These are phyloP conservation scores for Morpho helenor DNA, from an alignment of 2,888 invertebrate species.

Conservation along the genomic window DNA sequence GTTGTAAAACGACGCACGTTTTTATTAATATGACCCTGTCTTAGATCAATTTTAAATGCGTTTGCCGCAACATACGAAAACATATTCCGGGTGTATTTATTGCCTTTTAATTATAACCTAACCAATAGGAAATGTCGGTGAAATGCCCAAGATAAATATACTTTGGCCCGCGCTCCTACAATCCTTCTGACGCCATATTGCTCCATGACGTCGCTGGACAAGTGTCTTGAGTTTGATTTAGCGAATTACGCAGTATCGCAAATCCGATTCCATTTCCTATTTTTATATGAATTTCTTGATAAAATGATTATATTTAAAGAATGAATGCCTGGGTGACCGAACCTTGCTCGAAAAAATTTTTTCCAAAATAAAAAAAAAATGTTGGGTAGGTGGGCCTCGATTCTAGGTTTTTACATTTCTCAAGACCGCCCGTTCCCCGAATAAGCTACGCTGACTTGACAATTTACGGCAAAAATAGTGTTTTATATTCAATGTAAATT, in stretches of 20 bases:
- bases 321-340: no score
- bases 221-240: constrained; percentile 27
- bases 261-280: constrained; percentile 18
- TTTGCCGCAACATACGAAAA: neutral
- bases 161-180: constrained; percentile 15
- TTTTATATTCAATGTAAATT: no score
- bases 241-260: constrained; percentile 25
- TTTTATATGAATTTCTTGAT: constrained; percentile 19
- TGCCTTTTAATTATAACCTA: constrained; percentile 13
- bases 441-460: no score
- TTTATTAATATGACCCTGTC: constrained; percentile 12
- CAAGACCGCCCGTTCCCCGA: no score
- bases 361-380: no score
- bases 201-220: constrained; percentile 29
- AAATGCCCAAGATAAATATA: constrained; percentile 21
- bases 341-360: no score
- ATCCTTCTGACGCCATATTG: constrained; percentile 23
- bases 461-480: no score
- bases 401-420: no score
- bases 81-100: constrained; percentile 6
- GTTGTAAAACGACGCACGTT: constrained; percentile 2
- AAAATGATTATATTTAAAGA: constrained; percentile 1
- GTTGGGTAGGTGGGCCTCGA: no score
- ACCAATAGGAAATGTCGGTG: constrained; percentile 16
- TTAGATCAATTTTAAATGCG: constrained; percentile 3